Base-by-base conservation (phyloP, 2,797 vertebrate species). In the Centroberyx gerrardi region DNA sequence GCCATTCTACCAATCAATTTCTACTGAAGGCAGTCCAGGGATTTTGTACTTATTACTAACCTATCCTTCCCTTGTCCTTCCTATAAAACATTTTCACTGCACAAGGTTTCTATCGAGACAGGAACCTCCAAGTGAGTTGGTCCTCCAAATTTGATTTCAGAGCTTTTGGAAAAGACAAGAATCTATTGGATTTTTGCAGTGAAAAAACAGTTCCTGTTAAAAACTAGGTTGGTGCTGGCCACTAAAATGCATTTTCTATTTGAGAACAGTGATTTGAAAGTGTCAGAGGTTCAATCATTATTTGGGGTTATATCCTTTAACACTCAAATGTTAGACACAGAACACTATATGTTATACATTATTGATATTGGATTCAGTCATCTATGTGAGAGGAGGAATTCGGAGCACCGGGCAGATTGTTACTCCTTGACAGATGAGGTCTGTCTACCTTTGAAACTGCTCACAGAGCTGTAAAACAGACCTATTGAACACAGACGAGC, bases 401-500 rank as follows among this genome's bases (percentile, higher is more conserved):
- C 53, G 29, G 64, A 78, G 80, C 72, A 51, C 67, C 31, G 86
- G 84, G 78, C 81, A 88, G 83, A 92, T 90, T 90, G 91, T 91
- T 88, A 78, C 84, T 86, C 78, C 76, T 67, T 90, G 92, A 93
- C 88, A 92, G 93, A 94, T 93, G 91, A 92, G 88, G 86, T 92
- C 82, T 86, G 77, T 88, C 88, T 88, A 46, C 87, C 86, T 92
- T 88, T 92, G 88, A 92, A 92, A 89, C 91, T 89, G 90, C 85
- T 92, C 91, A 92, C 80, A 83, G 87, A 71, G 87, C 90, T 91
- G 90, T 94, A 90, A 92, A 92, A 90, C 91, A 89, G 86, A 90
- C 81, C 90, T 83, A 91, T 91, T 90, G 92, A 92, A 89, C 88
- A 90, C 87, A 90, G 85, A 81, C 79, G 60, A 86, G 89, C 88